Base-by-base conservation (phyloP, 1,140 invertebrate genomes). In the Zaprionus tsacasi region DNA sequence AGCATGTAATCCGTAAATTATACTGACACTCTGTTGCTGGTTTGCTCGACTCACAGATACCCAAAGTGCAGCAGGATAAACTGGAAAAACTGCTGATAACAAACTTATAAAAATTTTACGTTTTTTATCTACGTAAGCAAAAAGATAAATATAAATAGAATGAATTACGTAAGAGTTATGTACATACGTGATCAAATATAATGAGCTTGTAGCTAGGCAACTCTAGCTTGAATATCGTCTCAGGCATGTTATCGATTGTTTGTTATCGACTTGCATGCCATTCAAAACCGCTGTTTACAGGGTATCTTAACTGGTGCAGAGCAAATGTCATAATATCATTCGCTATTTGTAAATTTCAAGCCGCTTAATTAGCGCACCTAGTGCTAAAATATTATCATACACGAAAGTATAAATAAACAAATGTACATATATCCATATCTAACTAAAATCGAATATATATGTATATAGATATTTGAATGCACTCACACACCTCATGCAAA, bases 291-390 rank as follows among this genome's bases (percentile, higher is more conserved):
- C 3, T 21, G 1, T 50, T 25, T 8, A 55, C 11, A 65, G 63
- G 63, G 63, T 55, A 65, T 55, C 6, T 6, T 11, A 27, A 35
- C 50, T 67, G n/a, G 15, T 17, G 30, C 15, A 38, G 43, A 30
- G 56, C 40, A 50, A 69, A n/a, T 59, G 66, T 59, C 43, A 52
- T 52, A 52, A 38, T 40, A 33, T 52, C 6, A 30, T 48, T 36
- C 7, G 12, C 38, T 35, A 25, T 33, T 57, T 15, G 25, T 33
- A n/a, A 30, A 54, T n/a, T 55, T 55, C 17, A 59, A 68, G 11
- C 12, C 5, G 48, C 4, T 21, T 70, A 70, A 54, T 61, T 55
- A 70, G 35, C 25, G 15, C 15, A 40, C 30, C 27, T 67, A 57
- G 12, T n/a, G 21, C 38, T 13, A 38, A 56, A 57, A 33, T 56